Evolutionary conservation across 2,113 vertebrate genomes (phyloP).

Genomic region (Leiothrix lutea): DNA sequence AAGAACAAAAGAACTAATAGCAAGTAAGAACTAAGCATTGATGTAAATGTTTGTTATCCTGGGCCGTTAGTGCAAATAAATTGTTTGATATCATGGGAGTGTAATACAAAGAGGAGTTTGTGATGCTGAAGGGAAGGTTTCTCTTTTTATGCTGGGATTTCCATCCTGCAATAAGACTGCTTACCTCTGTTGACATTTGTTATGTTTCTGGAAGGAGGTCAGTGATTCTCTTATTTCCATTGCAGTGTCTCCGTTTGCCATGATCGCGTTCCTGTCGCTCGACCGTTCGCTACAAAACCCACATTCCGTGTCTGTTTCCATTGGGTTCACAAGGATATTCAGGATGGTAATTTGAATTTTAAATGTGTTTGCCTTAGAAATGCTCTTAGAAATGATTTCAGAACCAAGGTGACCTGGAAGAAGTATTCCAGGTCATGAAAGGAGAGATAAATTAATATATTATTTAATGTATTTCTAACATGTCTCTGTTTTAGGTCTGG

Average conservation of each 20-base stretch:
- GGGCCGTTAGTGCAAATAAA: not conserved
- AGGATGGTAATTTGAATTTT: conserved; percentile 85
- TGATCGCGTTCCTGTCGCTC: conserved; percentile 92
- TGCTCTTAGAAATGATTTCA: not conserved
- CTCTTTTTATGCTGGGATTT: not conserved
- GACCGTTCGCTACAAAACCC: conserved; percentile 84
- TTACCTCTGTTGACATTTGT: not conserved
- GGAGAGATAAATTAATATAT: not conserved
- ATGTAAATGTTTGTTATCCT: not conserved
- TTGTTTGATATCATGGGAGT: not conserved
- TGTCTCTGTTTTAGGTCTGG: conserved; percentile 83
- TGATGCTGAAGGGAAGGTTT: not conserved
- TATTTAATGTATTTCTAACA: not conserved
- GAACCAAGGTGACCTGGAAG: not conserved
- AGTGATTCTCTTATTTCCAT: conserved; percentile 52
- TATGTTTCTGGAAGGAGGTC: not conserved
- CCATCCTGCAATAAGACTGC: not conserved
- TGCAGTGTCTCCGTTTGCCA: conserved; percentile 91
- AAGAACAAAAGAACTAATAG: not conserved
- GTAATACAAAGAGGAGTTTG: not conserved
- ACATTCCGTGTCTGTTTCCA: conserved; percentile 83
- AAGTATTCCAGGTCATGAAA: not conserved
- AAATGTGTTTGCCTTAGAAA: not conserved
- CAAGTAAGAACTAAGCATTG: not conserved
- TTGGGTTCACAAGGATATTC: conserved; percentile 94